A percentile compares a stretch with the other conserved stretches of the same genome.
These are phyloP conservation scores for Rafetus swinhoei DNA, from an alignment of 2,113 vertebrate genomes.

Conservation along the genomic window DNA sequence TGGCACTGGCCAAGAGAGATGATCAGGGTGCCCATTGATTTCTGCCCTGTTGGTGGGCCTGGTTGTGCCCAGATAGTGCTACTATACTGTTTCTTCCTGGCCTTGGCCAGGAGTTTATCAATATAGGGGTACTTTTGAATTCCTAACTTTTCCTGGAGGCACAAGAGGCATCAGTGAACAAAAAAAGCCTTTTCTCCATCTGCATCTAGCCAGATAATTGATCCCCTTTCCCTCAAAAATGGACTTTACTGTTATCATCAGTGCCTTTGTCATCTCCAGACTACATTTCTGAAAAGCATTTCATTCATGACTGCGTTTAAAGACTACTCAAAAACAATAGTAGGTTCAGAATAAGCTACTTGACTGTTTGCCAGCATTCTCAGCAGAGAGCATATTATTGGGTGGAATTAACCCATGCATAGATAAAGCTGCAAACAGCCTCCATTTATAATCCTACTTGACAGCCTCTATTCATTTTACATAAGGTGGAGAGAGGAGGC, in stretches of 20 bases:
- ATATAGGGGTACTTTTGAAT: background rate
- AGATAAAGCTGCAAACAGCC: background rate
- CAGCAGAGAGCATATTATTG: background rate
- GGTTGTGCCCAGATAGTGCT: background rate
- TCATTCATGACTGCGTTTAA: background rate
- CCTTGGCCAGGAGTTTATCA: background rate
- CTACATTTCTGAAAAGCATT: background rate
- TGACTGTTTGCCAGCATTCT: background rate
- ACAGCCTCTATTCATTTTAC: background rate
- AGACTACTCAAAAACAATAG: background rate
- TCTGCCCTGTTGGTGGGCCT: too few species aligned
- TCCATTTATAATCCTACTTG: background rate
- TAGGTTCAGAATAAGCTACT: fast-evolving
- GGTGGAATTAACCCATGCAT: background rate
- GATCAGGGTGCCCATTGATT: too few species aligned
- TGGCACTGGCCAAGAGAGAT: too few species aligned
- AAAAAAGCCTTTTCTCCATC: background rate
- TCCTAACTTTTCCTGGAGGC: background rate
- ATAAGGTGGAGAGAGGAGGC: background rate
- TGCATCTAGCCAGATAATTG: background rate
- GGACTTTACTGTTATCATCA: background rate
- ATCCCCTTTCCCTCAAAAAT: background rate
- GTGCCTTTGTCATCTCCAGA: background rate
- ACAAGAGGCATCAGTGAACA: background rate
- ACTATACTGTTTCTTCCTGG: background rate